Percentiles rank a stretch among this genome's conserved stretches.
These are phyloP conservation scores for Vandiemenella viatica DNA, from an alignment of 2,888 invertebrate genomes.

Conservation along the genomic window DNA sequence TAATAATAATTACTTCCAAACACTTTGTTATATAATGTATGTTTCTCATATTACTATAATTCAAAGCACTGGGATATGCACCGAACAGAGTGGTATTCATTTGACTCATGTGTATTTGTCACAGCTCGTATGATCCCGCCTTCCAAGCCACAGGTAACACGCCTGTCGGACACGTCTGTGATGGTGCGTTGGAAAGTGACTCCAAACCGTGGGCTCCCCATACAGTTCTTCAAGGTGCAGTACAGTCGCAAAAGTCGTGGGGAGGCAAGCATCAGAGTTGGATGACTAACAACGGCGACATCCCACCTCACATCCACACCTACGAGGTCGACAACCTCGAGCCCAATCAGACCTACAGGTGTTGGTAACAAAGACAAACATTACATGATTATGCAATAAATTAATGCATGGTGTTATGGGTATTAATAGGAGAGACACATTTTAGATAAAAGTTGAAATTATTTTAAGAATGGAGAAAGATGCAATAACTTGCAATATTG, in stretches of 20 bases:
- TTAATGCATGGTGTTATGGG: too few species aligned
- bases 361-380: too few species aligned
- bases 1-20: too few species aligned
- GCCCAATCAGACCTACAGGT: slow-evolving; percentile 57
- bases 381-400: too few species aligned
- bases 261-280: slow-evolving; percentile 34
- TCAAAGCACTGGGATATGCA: too few species aligned
- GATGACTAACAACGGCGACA: slow-evolving; percentile 72
- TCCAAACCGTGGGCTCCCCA: slow-evolving; percentile 63
- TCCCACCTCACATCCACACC: slow-evolving; percentile 57
- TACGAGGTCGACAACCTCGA: slow-evolving; percentile 62
- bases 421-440: too few species aligned
- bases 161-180: slow-evolving; percentile 76
- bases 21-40: too few species aligned
- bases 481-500: too few species aligned
- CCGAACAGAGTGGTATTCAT: too few species aligned
- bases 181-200: slow-evolving; percentile 85
- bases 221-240: slow-evolving; percentile 80
- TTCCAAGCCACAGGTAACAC: slow-evolving; percentile 69
- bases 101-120: neutral
- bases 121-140: slow-evolving; percentile 62
- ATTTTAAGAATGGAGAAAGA: too few species aligned
- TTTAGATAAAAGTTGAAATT: too few species aligned
- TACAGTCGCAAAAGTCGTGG: slow-evolving; percentile 41
- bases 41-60: too few species aligned